These are phyloP conservation scores for Archocentrus centrarchus DNA, from an alignment of 2,113 vertebrate genomes.

Conservation along the genomic window DNA sequence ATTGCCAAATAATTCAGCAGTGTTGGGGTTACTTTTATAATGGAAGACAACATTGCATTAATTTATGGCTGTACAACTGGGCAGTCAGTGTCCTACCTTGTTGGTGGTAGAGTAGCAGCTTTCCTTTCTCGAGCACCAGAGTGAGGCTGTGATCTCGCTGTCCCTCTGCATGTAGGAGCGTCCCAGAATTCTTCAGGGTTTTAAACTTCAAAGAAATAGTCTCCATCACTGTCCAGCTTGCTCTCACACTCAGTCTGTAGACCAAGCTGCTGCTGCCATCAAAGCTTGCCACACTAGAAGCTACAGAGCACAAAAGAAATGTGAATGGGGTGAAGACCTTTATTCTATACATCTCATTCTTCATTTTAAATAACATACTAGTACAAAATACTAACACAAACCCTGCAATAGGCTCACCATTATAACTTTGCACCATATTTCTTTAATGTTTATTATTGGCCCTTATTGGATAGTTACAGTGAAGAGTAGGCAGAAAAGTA, in stretches of 20 bases:
- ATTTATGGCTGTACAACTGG: background rate
- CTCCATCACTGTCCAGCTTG: slow-evolving; percentile 38
- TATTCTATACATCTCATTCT: background rate
- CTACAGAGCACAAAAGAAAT: slow-evolving; percentile 24
- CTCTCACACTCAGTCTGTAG: slow-evolving; percentile 52
- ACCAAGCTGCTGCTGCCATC: slow-evolving; percentile 70
- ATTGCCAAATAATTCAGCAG: background rate
- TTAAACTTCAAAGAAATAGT: slow-evolving; percentile 72
- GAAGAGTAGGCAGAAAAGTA: no score
- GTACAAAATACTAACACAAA: background rate
- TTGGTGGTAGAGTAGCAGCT: slow-evolving; percentile 69
- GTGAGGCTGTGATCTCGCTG: slow-evolving; percentile 69
- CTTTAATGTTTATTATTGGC: no score
- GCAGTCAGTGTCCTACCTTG: slow-evolving; percentile 55
- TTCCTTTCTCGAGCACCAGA: slow-evolving; percentile 70
- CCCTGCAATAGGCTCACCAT: background rate
- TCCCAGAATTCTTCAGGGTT: slow-evolving; percentile 68
- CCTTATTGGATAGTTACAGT: no score
- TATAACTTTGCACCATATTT: background rate
- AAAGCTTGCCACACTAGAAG: slow-evolving; percentile 68
- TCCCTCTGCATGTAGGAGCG: slow-evolving; percentile 68
- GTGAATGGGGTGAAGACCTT: background rate
- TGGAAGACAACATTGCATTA: background rate
- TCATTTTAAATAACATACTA: background rate
- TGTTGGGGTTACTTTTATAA: background rate